Conservation (phyloP, 2,888 invertebrate genomes). For the Steinernema carpocapsae region DNA sequence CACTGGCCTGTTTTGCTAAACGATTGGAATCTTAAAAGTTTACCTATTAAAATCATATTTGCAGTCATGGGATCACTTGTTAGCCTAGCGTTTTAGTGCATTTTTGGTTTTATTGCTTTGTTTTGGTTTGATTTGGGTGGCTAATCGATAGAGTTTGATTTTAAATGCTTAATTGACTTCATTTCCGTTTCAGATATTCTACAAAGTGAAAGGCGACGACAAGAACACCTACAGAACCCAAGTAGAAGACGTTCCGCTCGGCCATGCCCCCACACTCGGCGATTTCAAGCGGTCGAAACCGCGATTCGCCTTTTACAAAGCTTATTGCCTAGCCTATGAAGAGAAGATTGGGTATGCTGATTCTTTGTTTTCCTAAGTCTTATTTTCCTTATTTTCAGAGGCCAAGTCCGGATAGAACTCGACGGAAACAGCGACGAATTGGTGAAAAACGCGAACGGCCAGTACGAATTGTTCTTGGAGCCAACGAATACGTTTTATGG, state of each 20-base stretch:
- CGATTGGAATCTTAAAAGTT: too few species aligned
- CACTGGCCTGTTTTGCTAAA: too few species aligned
- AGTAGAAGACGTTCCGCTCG: constrained; percentile 14
- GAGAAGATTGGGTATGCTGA: constrained; percentile 1
- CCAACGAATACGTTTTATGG: constrained; percentile 12
- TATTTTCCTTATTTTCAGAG: not conserved
- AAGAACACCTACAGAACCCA: constrained; percentile 3
- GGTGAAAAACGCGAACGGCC: constrained; percentile 26
- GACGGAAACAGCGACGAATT: constrained; percentile 30
- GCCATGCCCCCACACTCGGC: constrained; percentile 15
- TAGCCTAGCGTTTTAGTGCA: too few species aligned
- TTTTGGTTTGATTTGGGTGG: too few species aligned
- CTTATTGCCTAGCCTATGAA: constrained; percentile 20
- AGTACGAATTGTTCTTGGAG: constrained; percentile 23
- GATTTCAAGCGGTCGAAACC: constrained; percentile 22
- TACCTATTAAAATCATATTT: too few species aligned
- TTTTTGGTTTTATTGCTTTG: too few species aligned
- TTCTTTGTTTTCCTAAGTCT: not conserved
- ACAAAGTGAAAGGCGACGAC: constrained; percentile 31
- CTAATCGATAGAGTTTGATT: too few species aligned
- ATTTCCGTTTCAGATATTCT: constrained; percentile 23
- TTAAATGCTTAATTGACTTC: too few species aligned
- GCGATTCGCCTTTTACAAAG: constrained; percentile 22
- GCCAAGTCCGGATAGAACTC: constrained; percentile 13
- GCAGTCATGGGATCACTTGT: too few species aligned